Base-by-base conservation (phyloP, 2,888 invertebrate genomes). In the Eueremaeus valkanovi region DNA sequence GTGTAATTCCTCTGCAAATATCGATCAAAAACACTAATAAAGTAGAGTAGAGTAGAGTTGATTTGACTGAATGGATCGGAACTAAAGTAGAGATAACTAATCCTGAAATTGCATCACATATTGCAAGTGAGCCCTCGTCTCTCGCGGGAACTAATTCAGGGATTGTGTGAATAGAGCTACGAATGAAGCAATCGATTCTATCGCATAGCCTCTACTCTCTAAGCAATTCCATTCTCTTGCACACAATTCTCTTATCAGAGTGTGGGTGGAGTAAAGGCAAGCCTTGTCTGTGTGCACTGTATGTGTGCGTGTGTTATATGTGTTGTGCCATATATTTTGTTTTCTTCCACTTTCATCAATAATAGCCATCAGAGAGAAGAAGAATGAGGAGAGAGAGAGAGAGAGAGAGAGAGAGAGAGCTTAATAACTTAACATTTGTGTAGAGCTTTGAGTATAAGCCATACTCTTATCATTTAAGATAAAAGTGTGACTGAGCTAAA, bases 311-410 rank as follows among this genome's bases (percentile, higher is more conserved):
- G n/a, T n/a, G n/a, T n/a, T n/a, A n/a, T n/a, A n/a, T n/a, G n/a
- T n/a, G n/a, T n/a, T n/a, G n/a, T n/a, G n/a, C 21, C 27, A n/a
- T 66, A 66, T 36, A 66, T 66, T 66, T 36, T n/a, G 2, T 36
- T 66, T 66, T 66, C 33, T 66, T 36, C 5, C 36, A 66, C 21
- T 36, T 36, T 66, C 66, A 66, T 66, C 33, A 66, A 66, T 66
- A 66, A 61, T 61, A 61, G 29, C 61, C 27, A 18, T 27, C 6
- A 78, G 77, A 78, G 74, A 79, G 42, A 0, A 72, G 24, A 49
- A 70, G 61, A 42, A 36, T 70, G 73, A 72, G 24, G 61, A 70
- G 61, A 42, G 55, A 61, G 73, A 66, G 73, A 73, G 74, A 66
- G 63, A 61, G 70, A 68, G 73, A 72, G 63, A 73, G 75, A 72